Base-by-base conservation (phyloP, 2,113 vertebrate species). In the Calidris pugnax region DNA sequence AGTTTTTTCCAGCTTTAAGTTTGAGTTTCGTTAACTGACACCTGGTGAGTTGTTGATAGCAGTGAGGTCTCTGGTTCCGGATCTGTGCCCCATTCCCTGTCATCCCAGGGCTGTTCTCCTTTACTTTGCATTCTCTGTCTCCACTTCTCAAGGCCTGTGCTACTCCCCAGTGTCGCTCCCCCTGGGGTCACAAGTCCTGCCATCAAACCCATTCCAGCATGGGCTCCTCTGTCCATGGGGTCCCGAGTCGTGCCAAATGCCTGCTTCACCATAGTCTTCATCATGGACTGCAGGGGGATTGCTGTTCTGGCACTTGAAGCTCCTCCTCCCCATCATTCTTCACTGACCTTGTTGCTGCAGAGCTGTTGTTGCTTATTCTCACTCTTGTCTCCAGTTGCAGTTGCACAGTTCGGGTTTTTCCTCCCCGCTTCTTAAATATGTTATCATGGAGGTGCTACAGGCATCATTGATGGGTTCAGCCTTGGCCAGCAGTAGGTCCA, bases 31-130 rank as follows among this genome's bases (percentile, higher is more conserved):
- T 56, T 66, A n/a, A 56, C 7, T 48, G 64, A 47, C 8, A 12
- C 3, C 7, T 75, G 22, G 5, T 37, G 14, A 77, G 4, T 6
- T 80, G 10, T 57, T 85, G 14, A 43, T 18, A 60, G 12, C 20
- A 7, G 2, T 45, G 27, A 76, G 14, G 6, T 85, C 4, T 78
- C 22, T 3, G 0, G 0, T 48, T 78, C 56, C 0, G 3, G 4
- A 7, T 27, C 66, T 53, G 10, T 86, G 55, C 24, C 53, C 14
- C 6, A 41, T 28, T 17, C 17, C 5, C 8, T 59, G 20, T 23
- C 33, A 51, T 41, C n/a, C 37, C 0, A 0, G 21, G 10, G 9
- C 13, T 55, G 5, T 57, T 22, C 28, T 76, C 8, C 7, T 64
- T 35, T 27, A 39, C 0, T 0, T 30, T 60, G 4, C 3, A 9